Evolutionary conservation across 2,888 invertebrate species (phyloP), one percentile per base, ranked within the genome.

Genomic region (Xanthia togata): DNA sequence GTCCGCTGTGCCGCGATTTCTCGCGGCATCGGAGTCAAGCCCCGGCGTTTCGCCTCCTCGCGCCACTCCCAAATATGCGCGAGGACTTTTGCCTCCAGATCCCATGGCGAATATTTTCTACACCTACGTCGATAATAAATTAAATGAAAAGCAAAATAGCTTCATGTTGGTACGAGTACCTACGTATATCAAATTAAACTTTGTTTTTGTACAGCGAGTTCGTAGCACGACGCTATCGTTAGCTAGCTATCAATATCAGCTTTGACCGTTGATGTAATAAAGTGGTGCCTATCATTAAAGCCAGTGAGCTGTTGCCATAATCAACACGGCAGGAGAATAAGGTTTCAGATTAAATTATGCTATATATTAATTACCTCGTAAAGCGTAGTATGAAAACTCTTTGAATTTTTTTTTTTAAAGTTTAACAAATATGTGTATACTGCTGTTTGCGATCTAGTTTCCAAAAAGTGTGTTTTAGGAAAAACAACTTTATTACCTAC

Each of bases 61-160:
- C n/a, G n/a, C n/a, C n/a, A n/a, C n/a, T n/a, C n/a, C n/a, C n/a
- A n/a, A n/a, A n/a, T n/a, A n/a, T n/a, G n/a, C n/a, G n/a, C n/a
- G n/a, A n/a, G n/a, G n/a, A n/a, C n/a, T n/a, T n/a, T n/a, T n/a
- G n/a, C n/a, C n/a, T n/a, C n/a, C n/a, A n/a, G n/a, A n/a, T n/a
- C n/a, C n/a, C n/a, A n/a, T n/a, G n/a, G n/a, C n/a, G n/a, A 5
- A 70, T 50, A 59, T 78, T 78, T 63, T 70, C 14, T 57, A 64
- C 14, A 35, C n/a, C 20, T 44, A 60, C 17, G 23, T 3, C 8
- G 17, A 17, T 11, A 47, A 17, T 50, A 38, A 59, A 70, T 12
- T 1, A n/a, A 17, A 50, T 41, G 41, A 31, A n/a, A 38, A 63
- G n/a, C n/a, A 17, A 38, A 38, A 47, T 47, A 44, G 9, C 17